These are phyloP conservation scores for Aurelia coerulea DNA, from an alignment of 30 jellyfish, hydroid and myxozoan species.

Conservation along the genomic window DNA sequence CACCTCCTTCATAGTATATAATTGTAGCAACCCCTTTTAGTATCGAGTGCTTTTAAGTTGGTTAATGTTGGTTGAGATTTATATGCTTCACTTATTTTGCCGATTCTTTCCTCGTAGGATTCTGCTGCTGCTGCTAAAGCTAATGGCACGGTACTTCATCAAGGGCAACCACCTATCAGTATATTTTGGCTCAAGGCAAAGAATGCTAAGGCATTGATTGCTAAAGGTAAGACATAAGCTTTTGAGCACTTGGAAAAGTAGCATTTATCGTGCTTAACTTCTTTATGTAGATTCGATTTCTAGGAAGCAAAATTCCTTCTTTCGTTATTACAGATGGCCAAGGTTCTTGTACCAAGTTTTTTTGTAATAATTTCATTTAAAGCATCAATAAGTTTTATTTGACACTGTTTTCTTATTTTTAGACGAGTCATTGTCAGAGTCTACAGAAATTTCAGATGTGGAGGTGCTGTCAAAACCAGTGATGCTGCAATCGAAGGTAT, in stretches of 20 bases:
- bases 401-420: background rate
- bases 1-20: too few species aligned
- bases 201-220: constrained; percentile 5
- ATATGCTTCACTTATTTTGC: too few species aligned
- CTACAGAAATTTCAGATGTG: background rate
- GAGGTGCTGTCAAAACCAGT: too few species aligned
- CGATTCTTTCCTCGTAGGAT: constrained; percentile 17
- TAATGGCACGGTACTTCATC: constrained; percentile 56
- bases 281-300: too few species aligned
- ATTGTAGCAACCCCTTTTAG: too few species aligned
- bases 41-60: too few species aligned
- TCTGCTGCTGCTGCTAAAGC: constrained; percentile 70
- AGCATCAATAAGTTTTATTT: background rate
- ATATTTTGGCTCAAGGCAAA: constrained; percentile 63
- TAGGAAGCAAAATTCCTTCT: too few species aligned
- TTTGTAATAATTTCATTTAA: too few species aligned
- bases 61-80: too few species aligned
- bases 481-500: too few species aligned
- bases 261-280: background rate
- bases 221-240: background rate
- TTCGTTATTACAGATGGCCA: too few species aligned
- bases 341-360: too few species aligned
- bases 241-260: background rate
- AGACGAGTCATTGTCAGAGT: background rate
- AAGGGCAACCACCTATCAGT: constrained; percentile 27